These are phyloP conservation scores for Acleris cristana DNA, from an alignment of 2,888 invertebrate species.

Conservation along the genomic window DNA sequence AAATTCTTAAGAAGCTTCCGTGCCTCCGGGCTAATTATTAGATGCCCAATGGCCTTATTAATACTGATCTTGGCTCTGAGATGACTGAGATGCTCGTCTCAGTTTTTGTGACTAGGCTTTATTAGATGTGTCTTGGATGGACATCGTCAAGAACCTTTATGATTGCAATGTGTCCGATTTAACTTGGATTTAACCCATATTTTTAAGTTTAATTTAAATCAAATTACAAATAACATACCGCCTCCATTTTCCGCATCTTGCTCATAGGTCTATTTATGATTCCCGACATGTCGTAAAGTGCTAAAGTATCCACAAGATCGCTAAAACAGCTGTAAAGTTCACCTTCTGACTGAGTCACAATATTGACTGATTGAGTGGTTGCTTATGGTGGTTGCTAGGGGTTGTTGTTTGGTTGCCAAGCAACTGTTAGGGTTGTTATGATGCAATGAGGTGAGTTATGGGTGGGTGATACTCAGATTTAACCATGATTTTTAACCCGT, in stretches of 20 bases:
- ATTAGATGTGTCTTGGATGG: too few species aligned
- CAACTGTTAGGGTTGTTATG: constrained; percentile 20
- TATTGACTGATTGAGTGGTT: constrained; percentile 1
- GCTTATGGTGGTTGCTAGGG: constrained; percentile 43
- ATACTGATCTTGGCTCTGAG: too few species aligned
- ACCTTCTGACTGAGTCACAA: not conserved
- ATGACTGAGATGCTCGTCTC: too few species aligned
- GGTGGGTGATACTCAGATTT: too few species aligned
- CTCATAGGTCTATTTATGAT: constrained; percentile 67
- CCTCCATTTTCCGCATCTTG: constrained; percentile 69
- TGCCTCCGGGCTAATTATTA: too few species aligned
- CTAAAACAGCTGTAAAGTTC: not conserved
- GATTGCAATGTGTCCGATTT: too few species aligned
- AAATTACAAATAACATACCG: constrained; percentile 53
- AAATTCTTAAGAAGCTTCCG: too few species aligned
- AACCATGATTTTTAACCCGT: too few species aligned
- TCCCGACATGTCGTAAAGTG: constrained; percentile 53
- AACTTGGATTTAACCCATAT: too few species aligned
- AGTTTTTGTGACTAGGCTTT: too few species aligned
- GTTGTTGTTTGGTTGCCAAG: constrained; percentile 47
- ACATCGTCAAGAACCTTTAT: too few species aligned
- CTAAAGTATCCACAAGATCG: not conserved
- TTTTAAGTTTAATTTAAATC: not conserved
- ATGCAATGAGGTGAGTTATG: not conserved
- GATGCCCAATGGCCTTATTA: too few species aligned